phyloP scores from a whole-genome alignment of 2,888 invertebrate genomes.

The Escarpia spicata region DNA sequence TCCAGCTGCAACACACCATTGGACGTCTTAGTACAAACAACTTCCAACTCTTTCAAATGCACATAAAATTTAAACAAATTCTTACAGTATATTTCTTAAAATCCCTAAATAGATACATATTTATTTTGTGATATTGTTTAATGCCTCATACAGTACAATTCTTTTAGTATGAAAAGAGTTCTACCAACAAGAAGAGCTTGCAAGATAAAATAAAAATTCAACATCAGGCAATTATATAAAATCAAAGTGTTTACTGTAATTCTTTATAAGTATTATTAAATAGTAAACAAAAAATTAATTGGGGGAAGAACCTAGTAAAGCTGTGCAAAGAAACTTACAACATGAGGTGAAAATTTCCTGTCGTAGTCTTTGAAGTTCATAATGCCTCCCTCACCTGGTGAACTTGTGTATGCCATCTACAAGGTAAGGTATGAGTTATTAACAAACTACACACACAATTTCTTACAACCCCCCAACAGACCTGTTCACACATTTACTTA shows the following conservation, averaged over 20 bases:
- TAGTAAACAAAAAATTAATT: no score
- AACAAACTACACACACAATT: neutral
- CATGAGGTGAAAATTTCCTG: constrained; percentile 95
- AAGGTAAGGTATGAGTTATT: constrained; percentile 60
- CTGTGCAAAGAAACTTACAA: constrained; percentile 69
- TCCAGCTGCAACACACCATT: constrained; percentile 72
- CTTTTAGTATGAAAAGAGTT: no score
- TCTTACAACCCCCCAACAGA: neutral
- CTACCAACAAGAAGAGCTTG: no score
- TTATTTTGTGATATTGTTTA: no score
- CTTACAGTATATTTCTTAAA: no score
- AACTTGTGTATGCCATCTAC: constrained; percentile 80
- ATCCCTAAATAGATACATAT: no score
- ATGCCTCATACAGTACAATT: no score
- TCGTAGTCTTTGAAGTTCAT: constrained; percentile 92
- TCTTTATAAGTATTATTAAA: no score
- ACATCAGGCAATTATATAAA: no score
- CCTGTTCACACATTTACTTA: neutral
- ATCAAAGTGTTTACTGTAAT: no score
- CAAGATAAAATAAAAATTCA: no score
- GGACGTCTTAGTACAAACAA: neutral
- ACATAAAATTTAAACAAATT: neutral
- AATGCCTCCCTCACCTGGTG: constrained; percentile 95
- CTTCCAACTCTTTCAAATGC: neutral
- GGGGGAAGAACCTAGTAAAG: no score